Base-by-base conservation (phyloP, 2,113 vertebrate genomes). In the Centropus unirufus region DNA sequence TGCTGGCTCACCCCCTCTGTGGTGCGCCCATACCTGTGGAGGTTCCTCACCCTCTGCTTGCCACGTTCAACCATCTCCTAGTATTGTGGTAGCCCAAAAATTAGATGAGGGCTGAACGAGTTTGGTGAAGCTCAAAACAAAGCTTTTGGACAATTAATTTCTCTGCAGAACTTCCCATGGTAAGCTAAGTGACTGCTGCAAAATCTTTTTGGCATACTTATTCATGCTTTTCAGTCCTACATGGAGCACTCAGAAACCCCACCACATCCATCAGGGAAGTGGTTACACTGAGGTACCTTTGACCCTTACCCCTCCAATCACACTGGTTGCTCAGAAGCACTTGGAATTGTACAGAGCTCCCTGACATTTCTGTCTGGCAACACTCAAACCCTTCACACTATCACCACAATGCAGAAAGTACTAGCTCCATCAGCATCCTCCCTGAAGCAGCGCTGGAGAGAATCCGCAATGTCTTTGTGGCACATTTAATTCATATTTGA, bases 151-250 rank as follows among this genome's bases (percentile, higher is more conserved):
- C 36, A 47, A 1, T 0, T 34, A 47, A 1, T 0, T 40, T 24
- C 55, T 63, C 34, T 16, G n/a, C 36, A 83, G 59, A 74, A 22
- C 51, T 22, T 77, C 5, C 0, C 49, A 17, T 6, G 67, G 39
- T 62, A 44, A 57, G 46, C 21, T 87, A 54, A 82, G 47, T 23
- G 20, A 27, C 20, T 59, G 34, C 2, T 51, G 30, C 34, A 57
- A 81, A 73, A 36, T 4, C 17, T 64, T 92, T 59, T n/a, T 0
- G 0, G 5, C 14, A 42, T n/a, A 46, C 4, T n/a, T 0, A 0
- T 39, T 67, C 14, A 30, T 2, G 1, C 47, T 89, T 67, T 58
- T 42, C 46, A 59, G 1, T 36, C 26, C 1, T 1, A 49, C 20
- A 16, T 0, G 4, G 40, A 64, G 26, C 1, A 1, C 40, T 86